A percentile compares a stretch with the other conserved stretches of the same genome.
These are phyloP conservation scores for Leptinotarsa peninsularis DNA, from an alignment of 2,888 invertebrate genomes.

Conservation along the genomic window DNA sequence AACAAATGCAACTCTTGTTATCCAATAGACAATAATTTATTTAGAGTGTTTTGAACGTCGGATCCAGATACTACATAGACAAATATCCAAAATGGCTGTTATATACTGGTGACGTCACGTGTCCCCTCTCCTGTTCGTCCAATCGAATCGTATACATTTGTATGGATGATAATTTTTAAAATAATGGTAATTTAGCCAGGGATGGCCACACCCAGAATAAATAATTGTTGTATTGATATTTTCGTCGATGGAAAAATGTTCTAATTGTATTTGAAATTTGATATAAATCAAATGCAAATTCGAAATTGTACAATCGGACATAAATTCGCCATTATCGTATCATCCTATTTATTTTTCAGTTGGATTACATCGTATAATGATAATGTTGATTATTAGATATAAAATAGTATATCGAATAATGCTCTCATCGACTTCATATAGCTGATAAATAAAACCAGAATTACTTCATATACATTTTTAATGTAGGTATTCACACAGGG, in stretches of 20 bases:
- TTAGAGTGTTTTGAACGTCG: slow-evolving; percentile 46
- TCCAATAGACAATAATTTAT: slow-evolving; percentile 47
- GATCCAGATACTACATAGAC: slow-evolving; percentile 45
- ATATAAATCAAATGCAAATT: slow-evolving; percentile 38
- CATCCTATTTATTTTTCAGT: slow-evolving; percentile 32
- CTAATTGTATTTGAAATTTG: slow-evolving; percentile 38
- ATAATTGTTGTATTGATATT: slow-evolving; percentile 47
- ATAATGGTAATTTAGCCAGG: slow-evolving; percentile 43
- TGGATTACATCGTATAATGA: slow-evolving; percentile 7
- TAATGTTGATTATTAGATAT: slow-evolving; percentile 1
- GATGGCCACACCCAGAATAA: slow-evolving; percentile 45
- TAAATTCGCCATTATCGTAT: slow-evolving; percentile 39
- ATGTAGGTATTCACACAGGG: too few relatives aligned
- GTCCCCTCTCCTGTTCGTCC: slow-evolving; percentile 44
- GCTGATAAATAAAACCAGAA: too few relatives aligned
- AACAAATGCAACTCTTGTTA: slow-evolving; percentile 44
- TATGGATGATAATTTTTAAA: slow-evolving; percentile 47
- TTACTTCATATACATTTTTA: too few relatives aligned
- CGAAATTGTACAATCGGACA: slow-evolving; percentile 32
- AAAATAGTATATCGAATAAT: not conserved
- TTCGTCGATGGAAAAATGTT: slow-evolving; percentile 31
- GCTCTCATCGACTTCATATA: too few relatives aligned
- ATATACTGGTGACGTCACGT: slow-evolving; percentile 51
- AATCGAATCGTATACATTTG: slow-evolving; percentile 46
- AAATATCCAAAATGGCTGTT: slow-evolving; percentile 52